Conservation (phyloP, 2,888 invertebrate species). For the Leptura quadrifasciata region DNA sequence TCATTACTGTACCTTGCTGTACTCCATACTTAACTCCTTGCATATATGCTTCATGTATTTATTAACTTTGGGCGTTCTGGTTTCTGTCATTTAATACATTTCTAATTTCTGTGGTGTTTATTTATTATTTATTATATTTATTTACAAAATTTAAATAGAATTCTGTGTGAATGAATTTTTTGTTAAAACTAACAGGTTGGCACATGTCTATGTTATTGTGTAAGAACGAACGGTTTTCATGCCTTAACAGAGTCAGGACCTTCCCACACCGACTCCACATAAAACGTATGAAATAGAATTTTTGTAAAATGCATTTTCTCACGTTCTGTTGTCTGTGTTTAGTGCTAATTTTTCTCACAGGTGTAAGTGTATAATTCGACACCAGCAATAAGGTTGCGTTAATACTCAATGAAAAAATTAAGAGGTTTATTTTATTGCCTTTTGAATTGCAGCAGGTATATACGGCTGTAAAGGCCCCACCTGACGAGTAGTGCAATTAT, state of each 20-base stretch:
- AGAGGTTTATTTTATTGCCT: slow-evolving; percentile 22
- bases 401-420: slow-evolving; percentile 20
- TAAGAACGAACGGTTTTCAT: too few species aligned
- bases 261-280: neutral
- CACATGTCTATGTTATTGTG: too few species aligned
- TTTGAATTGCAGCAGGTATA: slow-evolving; percentile 31
- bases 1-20: too few species aligned
- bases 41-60: too few species aligned
- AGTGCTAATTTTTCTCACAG: slow-evolving; percentile 5
- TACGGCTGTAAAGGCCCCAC: slow-evolving; percentile 14
- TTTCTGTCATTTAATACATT: too few species aligned
- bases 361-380: slow-evolving; percentile 19
- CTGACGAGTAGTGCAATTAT: slow-evolving; percentile 38
- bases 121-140: too few species aligned
- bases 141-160: too few species aligned
- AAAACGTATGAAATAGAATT: neutral
- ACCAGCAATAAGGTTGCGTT: slow-evolving; percentile 11
- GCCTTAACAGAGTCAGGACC: neutral
- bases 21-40: too few species aligned
- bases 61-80: too few species aligned
- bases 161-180: too few species aligned
- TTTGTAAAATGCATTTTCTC: slow-evolving; percentile 9
- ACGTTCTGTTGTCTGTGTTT: slow-evolving; percentile 9
- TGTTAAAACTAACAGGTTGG: too few species aligned
- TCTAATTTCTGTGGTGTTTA: too few species aligned